phyloP scores from a whole-genome alignment of 2,888 invertebrate species.

The Lingula anatina region DNA sequence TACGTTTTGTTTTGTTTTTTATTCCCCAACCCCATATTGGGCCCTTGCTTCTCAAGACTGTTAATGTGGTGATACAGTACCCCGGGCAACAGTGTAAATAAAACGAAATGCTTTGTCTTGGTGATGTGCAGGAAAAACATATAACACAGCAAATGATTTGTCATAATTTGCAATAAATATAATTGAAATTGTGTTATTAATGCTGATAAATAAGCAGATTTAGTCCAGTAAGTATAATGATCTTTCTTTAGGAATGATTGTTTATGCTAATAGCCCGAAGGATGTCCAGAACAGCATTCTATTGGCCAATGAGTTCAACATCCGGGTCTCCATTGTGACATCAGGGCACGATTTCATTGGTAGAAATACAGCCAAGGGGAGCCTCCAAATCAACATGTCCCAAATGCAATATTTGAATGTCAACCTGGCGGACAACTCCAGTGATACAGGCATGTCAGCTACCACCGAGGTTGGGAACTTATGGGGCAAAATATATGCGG shows the following conservation, averaged over 20 bases:
- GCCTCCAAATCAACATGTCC: conserved; percentile 14
- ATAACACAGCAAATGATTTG: too few relatives aligned
- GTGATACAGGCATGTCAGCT: not conserved
- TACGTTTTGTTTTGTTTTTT: too few relatives aligned
- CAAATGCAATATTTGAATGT: conserved; percentile 12
- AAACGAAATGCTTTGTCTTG: too few relatives aligned
- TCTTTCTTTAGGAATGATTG: conserved; percentile 8
- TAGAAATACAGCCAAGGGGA: conserved; percentile 14
- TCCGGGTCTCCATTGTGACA: conserved; percentile 16
- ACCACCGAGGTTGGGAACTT: conserved; percentile 11
- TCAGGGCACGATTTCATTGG: conserved; percentile 25
- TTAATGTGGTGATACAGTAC: too few relatives aligned
- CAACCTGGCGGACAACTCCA: not conserved
- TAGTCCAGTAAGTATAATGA: too few relatives aligned
- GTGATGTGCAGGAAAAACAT: too few relatives aligned
- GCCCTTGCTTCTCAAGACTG: too few relatives aligned
- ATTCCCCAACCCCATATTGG: too few relatives aligned
- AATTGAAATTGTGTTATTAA: too few relatives aligned
- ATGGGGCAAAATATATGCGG: conserved; percentile 20
- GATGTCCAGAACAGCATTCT: conserved; percentile 18
- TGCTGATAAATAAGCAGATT: too few relatives aligned
- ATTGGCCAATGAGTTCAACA: conserved; percentile 18
- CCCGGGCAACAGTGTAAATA: too few relatives aligned
- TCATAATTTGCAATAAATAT: too few relatives aligned
- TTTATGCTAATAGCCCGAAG: conserved; percentile 3